A percentile compares a stretch with the other conserved stretches of the same genome.
Evolutionary conservation across 2,113 vertebrate genomes (phyloP).

Genomic region (Mobula hypostoma): DNA sequence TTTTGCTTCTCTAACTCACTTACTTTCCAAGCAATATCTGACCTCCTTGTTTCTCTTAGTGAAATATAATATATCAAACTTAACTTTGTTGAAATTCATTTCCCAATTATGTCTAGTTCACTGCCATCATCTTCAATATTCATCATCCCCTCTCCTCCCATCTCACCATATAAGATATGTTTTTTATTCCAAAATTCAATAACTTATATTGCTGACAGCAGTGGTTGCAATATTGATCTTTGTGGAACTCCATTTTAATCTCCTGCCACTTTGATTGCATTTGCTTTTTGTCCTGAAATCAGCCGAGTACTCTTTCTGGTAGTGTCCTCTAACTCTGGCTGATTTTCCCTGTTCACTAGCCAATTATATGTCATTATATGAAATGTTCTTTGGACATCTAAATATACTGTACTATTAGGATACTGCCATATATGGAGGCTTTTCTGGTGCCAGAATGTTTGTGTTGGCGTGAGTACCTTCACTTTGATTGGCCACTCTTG

Average conservation of each 20-base stretch:
- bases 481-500: not conserved
- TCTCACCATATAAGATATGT: too few species aligned
- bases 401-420: not conserved
- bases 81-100: too few species aligned
- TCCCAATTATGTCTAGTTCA: too few species aligned
- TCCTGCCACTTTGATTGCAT: not conserved
- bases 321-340: too few species aligned
- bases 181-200: too few species aligned
- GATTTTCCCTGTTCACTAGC: too few species aligned
- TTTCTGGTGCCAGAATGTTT: not conserved
- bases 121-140: too few species aligned
- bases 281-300: too few species aligned
- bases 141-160: too few species aligned
- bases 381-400: not conserved
- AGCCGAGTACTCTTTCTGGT: too few species aligned
- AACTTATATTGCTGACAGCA: too few species aligned
- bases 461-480: not conserved
- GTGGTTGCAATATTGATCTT: not conserved
- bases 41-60: not conserved
- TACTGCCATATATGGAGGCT: not conserved
- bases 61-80: not conserved
- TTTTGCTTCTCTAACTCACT: not conserved
- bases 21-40: not conserved
- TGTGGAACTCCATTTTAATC: not conserved
- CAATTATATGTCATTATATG: too few species aligned